These are phyloP conservation scores for Nasonia oneida DNA, from an alignment of 2,888 invertebrate species.

Conservation along the genomic window DNA sequence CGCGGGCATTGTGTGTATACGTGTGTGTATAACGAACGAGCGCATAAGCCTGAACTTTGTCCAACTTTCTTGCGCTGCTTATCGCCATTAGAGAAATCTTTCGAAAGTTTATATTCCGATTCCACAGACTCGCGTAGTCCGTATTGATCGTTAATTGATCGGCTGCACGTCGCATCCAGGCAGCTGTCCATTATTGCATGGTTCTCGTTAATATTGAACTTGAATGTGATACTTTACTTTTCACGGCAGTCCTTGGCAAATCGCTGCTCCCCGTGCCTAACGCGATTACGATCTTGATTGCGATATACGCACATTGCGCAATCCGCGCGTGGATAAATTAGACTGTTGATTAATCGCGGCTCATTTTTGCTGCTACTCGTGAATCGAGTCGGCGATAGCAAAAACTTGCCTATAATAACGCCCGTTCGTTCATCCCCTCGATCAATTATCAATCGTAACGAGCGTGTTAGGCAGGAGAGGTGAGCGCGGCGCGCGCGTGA, in stretches of 20 bases:
- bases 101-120: conserved; percentile 45
- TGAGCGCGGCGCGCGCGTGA: not conserved
- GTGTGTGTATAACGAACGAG: not conserved
- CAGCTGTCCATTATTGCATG: not conserved
- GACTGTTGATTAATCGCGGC: too few species aligned
- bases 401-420: not conserved
- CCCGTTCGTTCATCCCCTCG: too few species aligned
- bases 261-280: not conserved
- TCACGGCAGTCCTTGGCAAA: not conserved
- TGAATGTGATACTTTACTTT: not conserved
- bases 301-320: not conserved
- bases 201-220: not conserved
- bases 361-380: too few species aligned
- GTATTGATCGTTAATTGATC: conserved; percentile 28
- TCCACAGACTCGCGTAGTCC: too few species aligned
- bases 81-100: conserved; percentile 53
- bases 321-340: not conserved
- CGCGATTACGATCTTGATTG: not conserved
- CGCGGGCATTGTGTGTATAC: not conserved
- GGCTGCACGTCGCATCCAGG: not conserved
- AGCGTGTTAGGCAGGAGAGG: not conserved
- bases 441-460: conserved; percentile 7
- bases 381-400: not conserved
- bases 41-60: conserved; percentile 30
- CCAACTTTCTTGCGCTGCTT: conserved; percentile 46